These are phyloP conservation scores for Phainopepla nitens DNA, from an alignment of 2,113 vertebrate genomes.

Conservation along the genomic window DNA sequence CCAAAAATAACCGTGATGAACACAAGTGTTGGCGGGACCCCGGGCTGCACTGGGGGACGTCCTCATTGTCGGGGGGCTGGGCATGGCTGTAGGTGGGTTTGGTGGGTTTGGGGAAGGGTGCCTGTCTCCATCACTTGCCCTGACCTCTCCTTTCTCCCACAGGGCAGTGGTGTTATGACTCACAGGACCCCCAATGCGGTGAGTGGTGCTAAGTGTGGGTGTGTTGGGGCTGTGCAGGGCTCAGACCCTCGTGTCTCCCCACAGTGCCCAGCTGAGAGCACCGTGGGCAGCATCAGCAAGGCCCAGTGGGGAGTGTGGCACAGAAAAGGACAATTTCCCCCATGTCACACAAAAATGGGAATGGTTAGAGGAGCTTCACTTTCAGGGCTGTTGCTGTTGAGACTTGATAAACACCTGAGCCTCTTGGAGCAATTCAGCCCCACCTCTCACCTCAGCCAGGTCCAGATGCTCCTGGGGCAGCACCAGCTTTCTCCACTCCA, in stretches of 20 bases:
- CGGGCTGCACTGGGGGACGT: neutral
- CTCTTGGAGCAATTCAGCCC: fast-evolving
- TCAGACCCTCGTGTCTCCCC: fast-evolving
- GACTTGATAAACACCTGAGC: neutral
- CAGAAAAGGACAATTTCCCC: neutral
- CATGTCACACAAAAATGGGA: fast-evolving
- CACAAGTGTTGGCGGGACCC: neutral
- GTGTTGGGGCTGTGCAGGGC: neutral
- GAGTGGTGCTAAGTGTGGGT: neutral
- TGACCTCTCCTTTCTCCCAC: neutral
- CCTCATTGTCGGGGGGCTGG: fast-evolving
- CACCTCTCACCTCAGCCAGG: neutral
- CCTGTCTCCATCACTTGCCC: neutral
- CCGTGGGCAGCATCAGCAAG: neutral
- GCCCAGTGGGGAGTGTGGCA: neutral
- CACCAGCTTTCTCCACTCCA: neutral
- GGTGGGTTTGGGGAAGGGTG: neutral
- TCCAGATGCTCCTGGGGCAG: neutral
- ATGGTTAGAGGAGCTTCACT: neutral
- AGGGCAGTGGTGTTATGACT: conserved; percentile 67
- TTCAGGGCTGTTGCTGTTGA: fast-evolving
- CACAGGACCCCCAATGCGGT: conserved; percentile 59
- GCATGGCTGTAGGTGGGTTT: neutral
- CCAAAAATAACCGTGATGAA: neutral
- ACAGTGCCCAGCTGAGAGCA: fast-evolving